Evolutionary conservation across 2,113 vertebrate genomes (phyloP).

Genomic region (Riparia riparia): DNA sequence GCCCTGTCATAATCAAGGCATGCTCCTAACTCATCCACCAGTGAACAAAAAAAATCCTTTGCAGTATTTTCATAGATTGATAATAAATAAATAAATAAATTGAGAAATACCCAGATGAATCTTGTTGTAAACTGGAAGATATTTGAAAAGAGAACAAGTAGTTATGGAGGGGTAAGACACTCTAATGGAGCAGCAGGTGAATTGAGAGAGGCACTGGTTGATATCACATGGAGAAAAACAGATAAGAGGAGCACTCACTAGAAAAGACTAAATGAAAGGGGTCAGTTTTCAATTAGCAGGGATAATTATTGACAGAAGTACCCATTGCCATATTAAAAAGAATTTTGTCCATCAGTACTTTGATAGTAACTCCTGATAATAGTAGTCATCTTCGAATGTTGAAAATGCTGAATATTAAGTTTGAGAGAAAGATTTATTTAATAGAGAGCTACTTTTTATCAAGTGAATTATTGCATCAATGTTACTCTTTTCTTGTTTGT

Average conservation of each 20-base stretch:
- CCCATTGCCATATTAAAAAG: background rate
- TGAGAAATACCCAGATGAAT: background rate
- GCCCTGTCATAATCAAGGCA: background rate
- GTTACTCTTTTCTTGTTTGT: background rate
- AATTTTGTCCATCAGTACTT: constrained; percentile 36
- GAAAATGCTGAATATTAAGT: background rate
- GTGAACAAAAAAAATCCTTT: background rate
- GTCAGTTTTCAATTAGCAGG: background rate
- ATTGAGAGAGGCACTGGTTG: background rate
- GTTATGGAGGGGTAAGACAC: background rate
- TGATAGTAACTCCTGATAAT: constrained; percentile 36
- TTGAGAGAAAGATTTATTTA: background rate
- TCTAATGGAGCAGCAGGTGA: background rate
- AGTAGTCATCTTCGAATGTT: background rate
- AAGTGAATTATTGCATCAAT: background rate
- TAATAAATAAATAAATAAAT: background rate
- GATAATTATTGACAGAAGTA: constrained; percentile 6
- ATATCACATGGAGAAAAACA: background rate
- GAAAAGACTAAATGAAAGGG: constrained; percentile 15
- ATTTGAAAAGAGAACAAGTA: background rate
- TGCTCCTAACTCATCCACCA: background rate
- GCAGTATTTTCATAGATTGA: background rate
- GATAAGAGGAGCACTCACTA: background rate
- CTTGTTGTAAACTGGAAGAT: background rate
- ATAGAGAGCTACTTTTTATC: background rate